Base-by-base conservation (phyloP, 2,113 vertebrate species). In the Cyprinodon variegatus region DNA sequence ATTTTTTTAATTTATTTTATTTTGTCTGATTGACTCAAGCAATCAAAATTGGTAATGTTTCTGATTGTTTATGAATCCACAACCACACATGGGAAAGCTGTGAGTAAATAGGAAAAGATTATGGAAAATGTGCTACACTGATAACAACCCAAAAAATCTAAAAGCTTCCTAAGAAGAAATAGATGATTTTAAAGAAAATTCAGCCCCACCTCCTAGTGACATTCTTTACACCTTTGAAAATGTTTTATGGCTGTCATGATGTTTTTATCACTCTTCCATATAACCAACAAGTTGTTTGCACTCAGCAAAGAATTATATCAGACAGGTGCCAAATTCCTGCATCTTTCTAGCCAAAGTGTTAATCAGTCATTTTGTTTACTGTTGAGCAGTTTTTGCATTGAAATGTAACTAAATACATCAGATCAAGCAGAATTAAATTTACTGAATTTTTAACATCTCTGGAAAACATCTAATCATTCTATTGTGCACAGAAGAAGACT, bases 151-250 rank as follows among this genome's bases (percentile, higher is more conserved):
- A 11, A 45, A 29, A 45, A 45, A 45, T 45, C 43, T 2, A 45
- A 45, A 45, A 45, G 43, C 9, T 45, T 11, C 11, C 6, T 11
- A 45, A 45, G 43, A 45, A 45, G 3, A 45, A 45, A 2, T 45
- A 10, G 11, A 45, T 11, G 43, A 29, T 29, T 29, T 29, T 29
- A 29, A 29, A 29, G 29, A 29, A 29, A 29, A 29, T 29, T 29
- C 79, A 68, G 68, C 77, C 78, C 59, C 11, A 17, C 38, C 59
- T 61, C 63, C 45, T 48, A 59, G 83, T 79, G 83, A 39, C 15
- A 0, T 20, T 40, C 84, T 82, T 63, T 36, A 77, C 89, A 83
- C 86, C 79, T 85, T 73, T 46, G 20, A 81, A 68, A 89, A 79
- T 82, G 74, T 6, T 90, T 86, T 85, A 84, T 73, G 11, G 9